Evolutionary conservation across 64 coral and sea anemone species (phyloP), one percentile per base, ranked within the genome.

Genomic region (Pocillopora damicornis): DNA sequence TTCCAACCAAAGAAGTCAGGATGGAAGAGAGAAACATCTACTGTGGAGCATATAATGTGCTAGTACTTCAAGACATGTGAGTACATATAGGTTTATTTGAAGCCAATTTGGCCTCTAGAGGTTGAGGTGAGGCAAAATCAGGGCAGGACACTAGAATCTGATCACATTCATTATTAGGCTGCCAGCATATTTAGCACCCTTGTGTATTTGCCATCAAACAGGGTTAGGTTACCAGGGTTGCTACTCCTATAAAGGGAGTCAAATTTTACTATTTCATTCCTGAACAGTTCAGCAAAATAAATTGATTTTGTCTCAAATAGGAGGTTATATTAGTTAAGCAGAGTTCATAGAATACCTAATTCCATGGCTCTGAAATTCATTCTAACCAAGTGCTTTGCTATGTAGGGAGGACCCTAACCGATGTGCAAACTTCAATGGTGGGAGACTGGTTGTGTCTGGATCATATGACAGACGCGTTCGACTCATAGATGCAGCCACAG

Each of bases 1-100:
- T 98, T 71, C 73, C 87, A 36, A 98, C 90, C 61, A 88, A 72
- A 6, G 64, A 74, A 73, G 78, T 98, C 0, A 75, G 87, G 75
- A 92, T 98, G 93, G 96, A 98, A 58, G 96, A 98, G 77, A 89
- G 96, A 7, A 98, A 98, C 63, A 62, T 98, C 18, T 98, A 92
- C 63, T 98, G 96, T 90, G 96, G 96, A 11, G 92, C 96, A 62
- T 98, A 98, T 62, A 98, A 98, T 82, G 93, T 98, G 13, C 83
- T 98, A 26, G 93, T 98, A 13, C 87, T 98, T 18, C 96, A 98
- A 83, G 92, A 98, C 77, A 92, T 90, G 94, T 95, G 66, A 87
- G 94, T 89, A 22, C 16, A 37, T 42, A 63, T 13, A 79, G 14
- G 15, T 13, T 15, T 62, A 16, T 26, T 4, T 36, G 18, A 18